phyloP scores from a whole-genome alignment of 2,888 invertebrate species.

The Abrostola triplasia region DNA sequence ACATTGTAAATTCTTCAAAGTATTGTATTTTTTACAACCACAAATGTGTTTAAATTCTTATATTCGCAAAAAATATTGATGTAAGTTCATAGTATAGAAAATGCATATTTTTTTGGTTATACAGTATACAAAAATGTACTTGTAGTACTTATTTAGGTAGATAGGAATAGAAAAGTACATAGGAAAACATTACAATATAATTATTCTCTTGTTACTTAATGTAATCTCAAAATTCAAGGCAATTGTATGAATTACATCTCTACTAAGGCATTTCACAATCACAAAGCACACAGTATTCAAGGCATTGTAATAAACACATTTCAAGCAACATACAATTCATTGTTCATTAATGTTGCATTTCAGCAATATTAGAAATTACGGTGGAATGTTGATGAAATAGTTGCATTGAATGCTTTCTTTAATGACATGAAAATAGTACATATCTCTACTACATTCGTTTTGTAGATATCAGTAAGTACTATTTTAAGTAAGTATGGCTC shows the following conservation, averaged over 20 bases:
- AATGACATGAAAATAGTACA: not conserved
- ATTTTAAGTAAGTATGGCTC: not conserved
- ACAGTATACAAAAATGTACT: too few species aligned
- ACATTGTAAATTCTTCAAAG: not conserved
- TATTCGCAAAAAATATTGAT: too few species aligned
- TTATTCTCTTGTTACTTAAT: not conserved
- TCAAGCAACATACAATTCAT: not conserved
- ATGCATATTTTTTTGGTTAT: too few species aligned
- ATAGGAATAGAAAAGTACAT: not conserved
- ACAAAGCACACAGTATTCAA: not conserved
- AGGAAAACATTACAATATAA: not conserved
- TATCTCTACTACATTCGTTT: not conserved
- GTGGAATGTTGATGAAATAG: conserved; percentile 6
- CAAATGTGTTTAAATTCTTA: too few species aligned
- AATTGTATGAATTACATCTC: conserved; percentile 1
- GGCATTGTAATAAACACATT: not conserved
- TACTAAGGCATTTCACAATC: not conserved
- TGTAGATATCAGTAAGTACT: not conserved
- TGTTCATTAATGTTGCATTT: not conserved
- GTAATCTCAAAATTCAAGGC: not conserved
- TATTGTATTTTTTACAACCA: not conserved
- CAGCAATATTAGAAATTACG: not conserved
- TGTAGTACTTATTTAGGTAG: too few species aligned
- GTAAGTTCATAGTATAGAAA: too few species aligned
- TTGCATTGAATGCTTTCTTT: not conserved